Evolutionary conservation across 2,797 vertebrate species (phyloP), one percentile per base, ranked within the genome.

Genomic region (Hylomyscus alleni): DNA sequence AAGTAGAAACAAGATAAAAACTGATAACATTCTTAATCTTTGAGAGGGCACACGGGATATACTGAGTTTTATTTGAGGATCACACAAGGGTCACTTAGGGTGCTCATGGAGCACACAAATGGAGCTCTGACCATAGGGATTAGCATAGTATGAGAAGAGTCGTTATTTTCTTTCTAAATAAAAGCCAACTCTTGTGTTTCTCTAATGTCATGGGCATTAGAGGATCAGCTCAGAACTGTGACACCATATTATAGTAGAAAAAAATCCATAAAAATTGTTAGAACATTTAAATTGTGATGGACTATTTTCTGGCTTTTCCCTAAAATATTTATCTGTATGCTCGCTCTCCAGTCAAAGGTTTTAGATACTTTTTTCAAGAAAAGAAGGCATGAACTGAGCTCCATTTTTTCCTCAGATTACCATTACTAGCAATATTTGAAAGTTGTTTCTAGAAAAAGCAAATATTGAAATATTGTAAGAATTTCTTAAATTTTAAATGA

Each of bases 401-500:
- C 37, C 82, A 54, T 56, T 77, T 40, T 47, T 40, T 72, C 14
- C 60, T 89, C 34, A 85, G 54, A 2, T 4, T 93, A 77, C 17
- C 4, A 67, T 22, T 52, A n/a, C n/a, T 37, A 82, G 60, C n/a
- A 60, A n/a, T 77, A 94, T 50, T 0, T 93, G 89, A 69, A 1
- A 87, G 56, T 83, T 8, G 95, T n/a, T 87, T 80, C 58, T 83
- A 19, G 29, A 56, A 24, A 17, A 82, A 20, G 34, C 67, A 62
- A 52, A 69, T 52, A 24, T 14, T 22, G 72, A 69, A 94, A 76
- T 14, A 82, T 15, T 82, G 1, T 5, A 76, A 0, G 56, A 40
- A 58, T 67, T 86, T 86, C 56, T 75, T 73, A 19, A 92, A 92
- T 40, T 80, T 90, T 75, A 92, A 56, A 22, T 89, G 29, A 31